A percentile compares a stretch with the other conserved stretches of the same genome.
Evolutionary conservation across 2,888 invertebrate genomes (phyloP).

Genomic region (Heterodera filipjevi): DNA sequence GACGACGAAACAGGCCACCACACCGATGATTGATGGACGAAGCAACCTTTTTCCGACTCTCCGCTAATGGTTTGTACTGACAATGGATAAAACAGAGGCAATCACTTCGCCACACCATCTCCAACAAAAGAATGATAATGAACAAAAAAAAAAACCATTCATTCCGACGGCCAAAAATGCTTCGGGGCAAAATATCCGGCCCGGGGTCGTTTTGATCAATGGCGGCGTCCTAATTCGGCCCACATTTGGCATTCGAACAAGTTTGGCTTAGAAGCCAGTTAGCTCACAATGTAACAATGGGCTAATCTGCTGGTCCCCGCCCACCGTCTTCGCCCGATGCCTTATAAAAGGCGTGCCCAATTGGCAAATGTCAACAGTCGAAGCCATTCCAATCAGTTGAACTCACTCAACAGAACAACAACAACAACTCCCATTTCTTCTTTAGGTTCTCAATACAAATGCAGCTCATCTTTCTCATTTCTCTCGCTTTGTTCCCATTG

Average conservation of each 20-base stretch:
- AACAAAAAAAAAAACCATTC: not conserved
- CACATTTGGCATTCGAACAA: not conserved
- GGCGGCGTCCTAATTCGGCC: not conserved
- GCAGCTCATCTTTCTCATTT: not conserved
- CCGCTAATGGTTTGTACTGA: not conserved
- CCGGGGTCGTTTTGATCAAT: not conserved
- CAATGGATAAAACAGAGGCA: not conserved
- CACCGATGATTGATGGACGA: not conserved
- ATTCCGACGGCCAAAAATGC: not conserved
- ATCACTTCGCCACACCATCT: not conserved
- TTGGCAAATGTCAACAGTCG: not conserved
- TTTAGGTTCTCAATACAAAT: not conserved
- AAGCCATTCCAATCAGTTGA: constrained; percentile 1
- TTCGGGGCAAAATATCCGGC: not conserved
- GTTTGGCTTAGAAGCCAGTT: not conserved
- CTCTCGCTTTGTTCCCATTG: not conserved
- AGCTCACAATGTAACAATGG: not conserved
- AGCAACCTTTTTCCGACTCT: not conserved
- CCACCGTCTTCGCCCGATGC: not conserved
- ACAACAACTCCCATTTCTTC: not conserved
- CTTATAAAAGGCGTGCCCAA: not conserved
- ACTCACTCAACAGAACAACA: not conserved
- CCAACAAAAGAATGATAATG: not conserved
- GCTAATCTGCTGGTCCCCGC: not conserved
- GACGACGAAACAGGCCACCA: not conserved